These are phyloP conservation scores for Panurus biarmicus DNA, from an alignment of 2,113 vertebrate species.

Conservation along the genomic window DNA sequence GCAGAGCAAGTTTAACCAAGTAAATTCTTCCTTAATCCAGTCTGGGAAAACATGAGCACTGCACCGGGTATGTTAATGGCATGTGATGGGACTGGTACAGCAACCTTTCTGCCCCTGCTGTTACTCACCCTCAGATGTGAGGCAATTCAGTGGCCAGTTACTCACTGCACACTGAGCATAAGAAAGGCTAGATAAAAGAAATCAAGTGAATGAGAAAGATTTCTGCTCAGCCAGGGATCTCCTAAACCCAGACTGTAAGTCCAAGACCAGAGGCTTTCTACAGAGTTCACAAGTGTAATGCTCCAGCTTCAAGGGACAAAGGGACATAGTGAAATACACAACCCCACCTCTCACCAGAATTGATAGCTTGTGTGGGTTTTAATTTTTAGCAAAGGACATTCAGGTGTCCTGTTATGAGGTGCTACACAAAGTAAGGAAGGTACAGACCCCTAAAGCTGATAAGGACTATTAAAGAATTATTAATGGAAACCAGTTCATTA, in stretches of 20 bases:
- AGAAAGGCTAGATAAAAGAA: background rate
- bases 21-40: background rate
- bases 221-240: background rate
- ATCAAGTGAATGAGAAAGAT: background rate
- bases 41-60: slow-evolving; percentile 4
- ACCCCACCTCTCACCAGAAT: background rate
- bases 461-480: background rate
- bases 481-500: background rate
- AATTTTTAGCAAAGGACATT: background rate
- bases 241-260: background rate
- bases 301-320: background rate
- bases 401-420: background rate
- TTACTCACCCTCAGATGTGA: background rate
- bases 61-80: slow-evolving; percentile 34
- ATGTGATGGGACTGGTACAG: background rate
- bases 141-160: background rate
- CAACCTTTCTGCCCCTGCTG: background rate
- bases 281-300: background rate
- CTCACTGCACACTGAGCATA: background rate
- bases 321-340: background rate
- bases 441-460: background rate
- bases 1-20: slow-evolving; percentile 12
- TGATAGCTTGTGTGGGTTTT: background rate
- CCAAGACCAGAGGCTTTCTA: background rate
- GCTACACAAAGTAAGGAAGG: background rate